Conservation (phyloP, 1,140 invertebrate genomes). For the Rhynchophorus ferrugineus region DNA sequence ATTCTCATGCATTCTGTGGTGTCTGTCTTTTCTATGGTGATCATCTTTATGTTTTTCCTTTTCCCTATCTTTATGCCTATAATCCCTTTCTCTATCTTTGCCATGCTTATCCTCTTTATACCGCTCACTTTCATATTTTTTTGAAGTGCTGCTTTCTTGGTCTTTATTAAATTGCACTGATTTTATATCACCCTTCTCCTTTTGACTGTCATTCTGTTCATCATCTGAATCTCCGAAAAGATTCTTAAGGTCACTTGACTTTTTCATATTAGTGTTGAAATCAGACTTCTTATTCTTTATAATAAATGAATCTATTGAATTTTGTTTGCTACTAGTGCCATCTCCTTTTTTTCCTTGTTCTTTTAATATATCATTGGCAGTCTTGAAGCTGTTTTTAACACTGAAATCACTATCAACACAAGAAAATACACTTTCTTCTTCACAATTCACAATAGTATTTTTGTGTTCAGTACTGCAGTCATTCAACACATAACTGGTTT, state of each 20-base stretch:
- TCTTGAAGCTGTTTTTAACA: conserved; percentile 1
- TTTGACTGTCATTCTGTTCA: conserved; percentile 6
- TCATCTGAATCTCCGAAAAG: conserved; percentile 26
- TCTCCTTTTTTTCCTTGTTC: background rate
- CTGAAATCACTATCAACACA: background rate
- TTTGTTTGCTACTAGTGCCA: conserved; percentile 6
- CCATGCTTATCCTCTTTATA: conserved; percentile 1
- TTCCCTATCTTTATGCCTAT: conserved; percentile 2
- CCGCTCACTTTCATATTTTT: too few species aligned
- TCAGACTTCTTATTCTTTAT: background rate
- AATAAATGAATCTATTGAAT: background rate
- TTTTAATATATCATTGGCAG: conserved; percentile 11
- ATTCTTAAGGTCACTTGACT: conserved; percentile 14
- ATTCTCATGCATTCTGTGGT: conserved; percentile 10
- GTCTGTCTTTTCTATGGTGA: conserved; percentile 8
- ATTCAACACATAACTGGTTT: conserved; percentile 25
- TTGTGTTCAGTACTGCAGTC: background rate
- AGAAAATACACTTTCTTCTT: background rate
- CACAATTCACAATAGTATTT: background rate
- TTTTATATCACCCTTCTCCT: conserved; percentile 1
- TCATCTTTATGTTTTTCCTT: conserved; percentile 15
- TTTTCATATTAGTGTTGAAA: conserved; percentile 6
- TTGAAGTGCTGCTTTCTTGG: conserved; percentile 8
- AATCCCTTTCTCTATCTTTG: background rate
- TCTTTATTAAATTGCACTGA: conserved; percentile 5